Conservation (phyloP, 2,888 invertebrate genomes). For the Caradrina kadenii region DNA sequence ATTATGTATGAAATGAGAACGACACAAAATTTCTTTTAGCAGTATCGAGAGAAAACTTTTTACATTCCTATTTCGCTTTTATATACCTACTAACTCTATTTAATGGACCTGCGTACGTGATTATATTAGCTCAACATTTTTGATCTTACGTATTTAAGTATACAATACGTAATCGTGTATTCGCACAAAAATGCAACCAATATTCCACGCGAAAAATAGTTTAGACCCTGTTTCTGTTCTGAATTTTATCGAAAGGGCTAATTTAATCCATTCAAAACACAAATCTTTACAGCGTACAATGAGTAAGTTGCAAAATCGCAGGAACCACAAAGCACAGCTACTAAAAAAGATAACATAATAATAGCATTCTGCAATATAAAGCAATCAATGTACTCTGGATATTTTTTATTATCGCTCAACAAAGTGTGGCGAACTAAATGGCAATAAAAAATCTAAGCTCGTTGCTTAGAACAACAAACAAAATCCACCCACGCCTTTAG, state of each 20-base stretch:
- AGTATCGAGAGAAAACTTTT: constrained; percentile 34
- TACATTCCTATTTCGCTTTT: constrained; percentile 23
- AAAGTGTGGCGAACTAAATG: constrained; percentile 27
- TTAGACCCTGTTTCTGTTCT: background rate
- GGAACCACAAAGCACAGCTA: constrained; percentile 16
- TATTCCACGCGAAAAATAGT: background rate
- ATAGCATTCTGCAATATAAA: constrained; percentile 15
- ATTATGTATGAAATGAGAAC: constrained; percentile 49
- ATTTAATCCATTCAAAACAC: background rate
- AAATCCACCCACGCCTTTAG: constrained; percentile 36
- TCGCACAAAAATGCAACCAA: background rate
- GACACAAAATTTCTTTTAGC: constrained; percentile 21
- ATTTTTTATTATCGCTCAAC: constrained; percentile 15
- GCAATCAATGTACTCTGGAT: constrained; percentile 2
- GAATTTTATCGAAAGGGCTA: background rate
- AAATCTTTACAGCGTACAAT: background rate
- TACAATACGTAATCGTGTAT: background rate
- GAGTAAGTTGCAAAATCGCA: background rate
- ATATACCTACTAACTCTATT: background rate
- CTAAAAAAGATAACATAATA: background rate
- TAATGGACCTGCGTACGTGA: background rate
- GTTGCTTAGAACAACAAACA: constrained; percentile 38
- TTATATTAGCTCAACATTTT: constrained; percentile 11
- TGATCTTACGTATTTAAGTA: background rate
- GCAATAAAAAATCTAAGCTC: constrained; percentile 33